Conservation (phyloP, 23 tunicate species). For the Clavelina lepadiformis region DNA sequence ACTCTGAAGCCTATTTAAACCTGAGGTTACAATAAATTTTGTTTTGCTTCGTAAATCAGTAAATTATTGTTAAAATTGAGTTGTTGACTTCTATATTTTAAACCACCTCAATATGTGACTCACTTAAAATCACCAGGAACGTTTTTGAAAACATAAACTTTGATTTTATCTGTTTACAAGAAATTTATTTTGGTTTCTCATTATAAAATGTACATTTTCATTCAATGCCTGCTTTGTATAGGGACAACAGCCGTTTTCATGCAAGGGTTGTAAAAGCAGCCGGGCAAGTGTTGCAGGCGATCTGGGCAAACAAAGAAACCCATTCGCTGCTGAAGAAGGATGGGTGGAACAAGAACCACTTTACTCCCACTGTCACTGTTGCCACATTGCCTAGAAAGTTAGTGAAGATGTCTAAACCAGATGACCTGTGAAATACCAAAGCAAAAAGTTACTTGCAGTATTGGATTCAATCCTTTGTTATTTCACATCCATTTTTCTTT, state of each 20-base stretch:
- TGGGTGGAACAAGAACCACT: constrained; percentile 94
- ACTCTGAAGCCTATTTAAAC: too few species aligned
- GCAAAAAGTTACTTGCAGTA: too few species aligned
- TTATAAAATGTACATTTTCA: not conserved
- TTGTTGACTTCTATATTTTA: not conserved
- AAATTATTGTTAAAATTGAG: not conserved
- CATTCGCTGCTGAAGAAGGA: constrained; percentile 68
- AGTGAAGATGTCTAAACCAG: constrained; percentile 3
- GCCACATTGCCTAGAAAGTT: constrained; percentile 80
- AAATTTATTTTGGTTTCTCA: not conserved
- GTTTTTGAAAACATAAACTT: not conserved
- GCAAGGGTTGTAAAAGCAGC: constrained; percentile 74
- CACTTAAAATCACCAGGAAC: not conserved
- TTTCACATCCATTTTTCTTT: not conserved
- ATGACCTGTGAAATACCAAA: too few species aligned
- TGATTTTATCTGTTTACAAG: not conserved
- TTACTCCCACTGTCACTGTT: constrained; percentile 62
- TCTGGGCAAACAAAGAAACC: constrained; percentile 70
- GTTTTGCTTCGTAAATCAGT: too few species aligned
- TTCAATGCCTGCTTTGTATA: not conserved
- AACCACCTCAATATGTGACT: too few species aligned
- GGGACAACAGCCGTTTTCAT: constrained; percentile 66
- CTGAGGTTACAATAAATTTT: too few species aligned
- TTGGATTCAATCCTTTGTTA: too few species aligned
- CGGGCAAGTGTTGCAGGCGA: constrained; percentile 58